A percentile compares a stretch with the other conserved stretches of the same genome.
These are phyloP conservation scores for Lerema accius DNA, from an alignment of 1,140 invertebrate species.

Conservation along the genomic window DNA sequence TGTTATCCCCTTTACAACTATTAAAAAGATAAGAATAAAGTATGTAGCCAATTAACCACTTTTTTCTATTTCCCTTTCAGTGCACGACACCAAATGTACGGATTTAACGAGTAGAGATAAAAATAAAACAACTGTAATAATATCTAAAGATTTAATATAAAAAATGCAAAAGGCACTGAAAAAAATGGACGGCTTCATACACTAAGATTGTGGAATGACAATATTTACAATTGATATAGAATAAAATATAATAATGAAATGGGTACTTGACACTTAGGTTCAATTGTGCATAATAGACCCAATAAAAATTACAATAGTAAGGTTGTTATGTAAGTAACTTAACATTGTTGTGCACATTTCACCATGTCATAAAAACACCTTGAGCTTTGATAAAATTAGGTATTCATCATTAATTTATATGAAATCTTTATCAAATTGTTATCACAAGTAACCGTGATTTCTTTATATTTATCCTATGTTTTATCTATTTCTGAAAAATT, in stretches of 20 bases:
- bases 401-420: no score
- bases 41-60: no score
- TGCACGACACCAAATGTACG: conserved; percentile 35
- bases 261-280: conserved; percentile 6
- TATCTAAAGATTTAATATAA: conserved; percentile 44
- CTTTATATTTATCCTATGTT: no score
- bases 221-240: not conserved
- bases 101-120: conserved; percentile 34
- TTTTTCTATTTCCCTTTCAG: no score
- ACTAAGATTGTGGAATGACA: not conserved
- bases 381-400: no score
- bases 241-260: conserved; percentile 11
- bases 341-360: not conserved
- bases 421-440: no score
- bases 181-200: conserved; percentile 49
- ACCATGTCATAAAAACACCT: not conserved
- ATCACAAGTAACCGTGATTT: no score
- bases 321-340: not conserved
- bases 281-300: not conserved
- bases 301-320: not conserved
- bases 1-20: no score
- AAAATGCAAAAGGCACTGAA: conserved; percentile 48
- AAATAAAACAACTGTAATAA: conserved; percentile 18
- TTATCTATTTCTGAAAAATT: not conserved
- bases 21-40: no score